These are phyloP conservation scores for Heliconius sara DNA, from an alignment of 2,888 invertebrate genomes.

Conservation along the genomic window DNA sequence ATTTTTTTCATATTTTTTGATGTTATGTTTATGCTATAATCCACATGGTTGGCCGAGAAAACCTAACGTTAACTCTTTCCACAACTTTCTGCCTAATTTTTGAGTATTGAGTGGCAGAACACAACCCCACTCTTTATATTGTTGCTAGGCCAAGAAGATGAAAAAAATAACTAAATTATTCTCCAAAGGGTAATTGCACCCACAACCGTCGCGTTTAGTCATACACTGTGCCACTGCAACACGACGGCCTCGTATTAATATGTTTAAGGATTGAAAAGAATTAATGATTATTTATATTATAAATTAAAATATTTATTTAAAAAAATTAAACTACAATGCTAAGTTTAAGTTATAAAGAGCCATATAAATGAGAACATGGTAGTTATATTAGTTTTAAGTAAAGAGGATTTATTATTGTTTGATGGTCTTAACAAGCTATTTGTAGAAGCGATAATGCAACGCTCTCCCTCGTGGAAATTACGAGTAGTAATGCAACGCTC, in stretches of 20 bases:
- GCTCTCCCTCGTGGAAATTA: slow-evolving; percentile 21
- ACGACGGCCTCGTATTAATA: too few relatives aligned
- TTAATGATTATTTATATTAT: background rate
- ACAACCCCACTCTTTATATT: too few relatives aligned
- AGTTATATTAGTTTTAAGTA: background rate
- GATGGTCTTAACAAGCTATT: slow-evolving; percentile 14
- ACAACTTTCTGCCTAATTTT: too few relatives aligned
- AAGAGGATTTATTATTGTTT: slow-evolving; percentile 14
- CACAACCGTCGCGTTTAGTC: too few relatives aligned
- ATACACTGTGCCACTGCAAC: too few relatives aligned
- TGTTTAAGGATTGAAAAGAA: too few relatives aligned
- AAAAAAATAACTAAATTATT: too few relatives aligned
- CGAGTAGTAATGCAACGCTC: slow-evolving; percentile 1
- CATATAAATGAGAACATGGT: background rate
- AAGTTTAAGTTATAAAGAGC: background rate
- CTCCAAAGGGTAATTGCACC: too few relatives aligned
- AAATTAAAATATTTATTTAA: background rate
- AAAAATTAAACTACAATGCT: background rate
- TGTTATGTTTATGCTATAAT: background rate
- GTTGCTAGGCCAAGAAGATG: too few relatives aligned
- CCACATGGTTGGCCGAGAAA: background rate
- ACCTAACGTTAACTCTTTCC: background rate
- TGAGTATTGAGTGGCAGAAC: too few relatives aligned
- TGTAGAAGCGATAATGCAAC: slow-evolving; percentile 27
- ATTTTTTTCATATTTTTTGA: background rate